Base-by-base conservation (phyloP, 2,797 vertebrate genomes). In the Danionella dracula region DNA sequence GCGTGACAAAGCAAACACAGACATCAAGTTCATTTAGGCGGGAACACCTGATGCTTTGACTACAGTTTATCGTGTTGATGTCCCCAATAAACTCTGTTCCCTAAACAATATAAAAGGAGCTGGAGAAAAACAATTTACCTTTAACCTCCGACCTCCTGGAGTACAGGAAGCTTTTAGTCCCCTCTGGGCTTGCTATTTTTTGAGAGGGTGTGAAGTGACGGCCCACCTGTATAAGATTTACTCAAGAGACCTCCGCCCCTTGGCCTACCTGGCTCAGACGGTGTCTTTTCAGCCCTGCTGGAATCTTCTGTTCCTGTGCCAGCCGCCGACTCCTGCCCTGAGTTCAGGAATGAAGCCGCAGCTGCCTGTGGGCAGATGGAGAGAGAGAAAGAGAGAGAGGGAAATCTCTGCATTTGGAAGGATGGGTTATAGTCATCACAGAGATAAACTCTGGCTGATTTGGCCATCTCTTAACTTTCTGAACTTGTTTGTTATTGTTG, bases 371-470 rank as follows among this genome's bases (percentile, higher is more conserved):
- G 50, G 29, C 13, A 19, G 32, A 35, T 3, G 4, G 48, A 34
- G 20, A 31, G 16, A 45, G 38, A 60, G 46, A 34, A n/a, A 10
- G 31, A 56, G 27, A 32, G 16, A 41, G 38, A 37, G 35, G 2
- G 45, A 32, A 70, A 59, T 34, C 42, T 68, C 45, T 68, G 10
- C 5, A 65, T 65, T 20, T 8, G 68, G 42, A 57, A 63, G 62
- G 48, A 58, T 40, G 62, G 38, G 49, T 56, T 68, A 73, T 65
- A 57, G 53, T 73, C 59, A 73, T 62, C 34, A 71, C 71, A 65
- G 55, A 73, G 59, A 70, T 38, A 71, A 69, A 62, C 37, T 70
- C 70, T 73, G 70, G 74, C 70, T 70, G 48, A 40, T 69, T 76
- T 69, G 55, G 48, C 46, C 71, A 76, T 71, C 16, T 37, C 21